Conservation (phyloP, 2,888 invertebrate species). For the Mesorhabditis belari region DNA sequence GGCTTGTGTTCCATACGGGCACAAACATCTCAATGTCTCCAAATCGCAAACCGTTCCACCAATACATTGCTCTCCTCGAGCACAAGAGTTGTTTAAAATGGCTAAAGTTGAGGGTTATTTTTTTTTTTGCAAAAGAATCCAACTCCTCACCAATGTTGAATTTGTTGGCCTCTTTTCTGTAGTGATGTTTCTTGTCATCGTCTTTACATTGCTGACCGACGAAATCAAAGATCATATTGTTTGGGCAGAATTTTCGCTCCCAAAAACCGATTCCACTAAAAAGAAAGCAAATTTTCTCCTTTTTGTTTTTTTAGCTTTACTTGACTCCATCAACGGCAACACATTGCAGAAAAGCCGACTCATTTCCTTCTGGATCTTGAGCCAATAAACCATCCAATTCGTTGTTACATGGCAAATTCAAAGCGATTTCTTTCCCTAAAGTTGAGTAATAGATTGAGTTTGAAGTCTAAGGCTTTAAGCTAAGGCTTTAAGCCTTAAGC, state of each 20-base stretch:
- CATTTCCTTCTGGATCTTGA: conserved; percentile 44
- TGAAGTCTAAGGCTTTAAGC: too few species aligned
- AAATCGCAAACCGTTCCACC: conserved; percentile 51
- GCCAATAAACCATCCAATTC: conserved; percentile 43
- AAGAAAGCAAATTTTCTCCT: conserved; percentile 3
- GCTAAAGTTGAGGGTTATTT: conserved; percentile 38
- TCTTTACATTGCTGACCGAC: conserved; percentile 44
- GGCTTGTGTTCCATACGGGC: conserved; percentile 47
- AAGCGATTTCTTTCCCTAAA: conserved; percentile 25
- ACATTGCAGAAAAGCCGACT: conserved; percentile 44
- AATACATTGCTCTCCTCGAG: conserved; percentile 49
- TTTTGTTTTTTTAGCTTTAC: neutral
- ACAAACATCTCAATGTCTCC: conserved; percentile 39
- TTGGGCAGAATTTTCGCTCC: conserved; percentile 46
- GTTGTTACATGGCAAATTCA: conserved; percentile 42
- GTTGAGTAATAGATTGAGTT: neutral
- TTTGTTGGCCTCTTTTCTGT: conserved; percentile 23
- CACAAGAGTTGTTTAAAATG: conserved; percentile 49
- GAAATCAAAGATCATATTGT: conserved; percentile 49
- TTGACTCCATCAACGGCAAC: conserved; percentile 41
- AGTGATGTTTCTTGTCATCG: conserved; percentile 25
- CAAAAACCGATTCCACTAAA: conserved; percentile 42
- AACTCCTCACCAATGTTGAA: conserved; percentile 35
- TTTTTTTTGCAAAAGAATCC: too few species aligned
- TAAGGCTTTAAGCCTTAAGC: too few species aligned